Evolutionary conservation across 2,797 vertebrate species (phyloP).

Genomic region (Lepidocolaptes lacrymiger): DNA sequence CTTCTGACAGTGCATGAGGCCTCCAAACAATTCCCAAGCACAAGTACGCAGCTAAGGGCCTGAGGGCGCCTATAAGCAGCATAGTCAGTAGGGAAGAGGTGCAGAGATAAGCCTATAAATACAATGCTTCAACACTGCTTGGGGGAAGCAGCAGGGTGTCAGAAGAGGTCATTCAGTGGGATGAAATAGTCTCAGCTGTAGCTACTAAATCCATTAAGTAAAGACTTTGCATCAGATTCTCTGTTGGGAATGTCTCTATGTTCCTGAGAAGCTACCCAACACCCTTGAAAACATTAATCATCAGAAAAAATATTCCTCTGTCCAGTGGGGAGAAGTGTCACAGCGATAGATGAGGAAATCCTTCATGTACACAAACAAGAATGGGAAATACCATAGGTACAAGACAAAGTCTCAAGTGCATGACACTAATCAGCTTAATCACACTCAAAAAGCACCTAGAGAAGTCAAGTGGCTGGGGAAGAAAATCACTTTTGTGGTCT

Average conservation of each 20-base stretch:
- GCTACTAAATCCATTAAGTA: not conserved
- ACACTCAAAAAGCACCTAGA: not conserved
- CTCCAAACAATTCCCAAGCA: not conserved
- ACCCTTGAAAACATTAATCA: not conserved
- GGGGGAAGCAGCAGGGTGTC: not conserved
- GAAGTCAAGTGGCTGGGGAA: constrained; percentile 4
- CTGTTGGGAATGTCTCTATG: not conserved
- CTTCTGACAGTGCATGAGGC: not conserved
- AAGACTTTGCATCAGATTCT: not conserved
- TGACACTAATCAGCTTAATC: constrained; percentile 50
- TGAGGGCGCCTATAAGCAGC: not conserved
- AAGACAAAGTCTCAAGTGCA: constrained; percentile 2
- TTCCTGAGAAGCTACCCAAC: not conserved
- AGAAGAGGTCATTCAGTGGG: not conserved
- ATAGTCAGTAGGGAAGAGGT: not conserved
- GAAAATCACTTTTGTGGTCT: not conserved
- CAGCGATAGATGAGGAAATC: not conserved
- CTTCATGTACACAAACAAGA: rapidly evolving
- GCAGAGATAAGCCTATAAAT: not conserved
- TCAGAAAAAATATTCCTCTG: not conserved
- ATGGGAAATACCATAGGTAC: not conserved
- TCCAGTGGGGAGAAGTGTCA: not conserved
- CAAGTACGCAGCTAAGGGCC: not conserved
- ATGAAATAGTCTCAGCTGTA: not conserved
- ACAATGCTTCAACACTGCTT: not conserved